phyloP scores from a whole-genome alignment of 2,113 vertebrate genomes.

The Setophaga petechia region DNA sequence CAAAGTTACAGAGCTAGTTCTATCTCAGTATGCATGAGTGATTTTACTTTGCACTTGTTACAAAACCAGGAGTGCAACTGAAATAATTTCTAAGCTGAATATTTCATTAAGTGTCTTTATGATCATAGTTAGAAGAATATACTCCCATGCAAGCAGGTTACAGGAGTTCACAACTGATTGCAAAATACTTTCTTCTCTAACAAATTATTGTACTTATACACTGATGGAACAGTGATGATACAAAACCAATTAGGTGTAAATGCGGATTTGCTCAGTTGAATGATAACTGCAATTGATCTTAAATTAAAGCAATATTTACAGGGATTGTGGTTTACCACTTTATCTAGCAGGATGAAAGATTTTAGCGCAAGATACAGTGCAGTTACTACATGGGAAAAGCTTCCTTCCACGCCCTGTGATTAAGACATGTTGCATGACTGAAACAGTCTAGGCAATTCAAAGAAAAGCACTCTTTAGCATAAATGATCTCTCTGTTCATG shows the following conservation, averaged over 20 bases:
- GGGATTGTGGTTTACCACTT: background rate
- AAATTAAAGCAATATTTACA: conserved; percentile 36
- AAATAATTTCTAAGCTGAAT: background rate
- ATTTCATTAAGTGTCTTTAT: background rate
- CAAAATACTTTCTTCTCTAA: background rate
- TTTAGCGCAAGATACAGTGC: conserved; percentile 51
- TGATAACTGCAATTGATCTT: conserved; percentile 18
- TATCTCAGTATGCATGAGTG: background rate
- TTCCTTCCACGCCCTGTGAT: conserved; percentile 1
- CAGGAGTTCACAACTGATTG: background rate
- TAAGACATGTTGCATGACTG: conserved; percentile 11
- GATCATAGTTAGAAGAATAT: background rate
- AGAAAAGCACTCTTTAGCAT: background rate
- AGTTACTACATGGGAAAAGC: conserved; percentile 36
- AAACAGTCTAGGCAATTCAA: conserved; percentile 31
- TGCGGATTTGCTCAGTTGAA: conserved; percentile 49
- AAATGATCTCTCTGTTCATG: conserved; percentile 30
- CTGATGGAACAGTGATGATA: background rate
- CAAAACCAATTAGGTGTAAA: conserved; percentile 17
- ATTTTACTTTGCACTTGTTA: background rate
- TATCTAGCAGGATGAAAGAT: conserved; percentile 35
- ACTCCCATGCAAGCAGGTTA: conserved; percentile 14
- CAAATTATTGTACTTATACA: background rate
- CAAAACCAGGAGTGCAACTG: background rate
- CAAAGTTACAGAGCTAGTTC: background rate